Percentiles rank a stretch among this genome's conserved stretches.
Evolutionary conservation across 2,797 vertebrate species (phyloP).

Genomic region (Erethizon dorsatum): DNA sequence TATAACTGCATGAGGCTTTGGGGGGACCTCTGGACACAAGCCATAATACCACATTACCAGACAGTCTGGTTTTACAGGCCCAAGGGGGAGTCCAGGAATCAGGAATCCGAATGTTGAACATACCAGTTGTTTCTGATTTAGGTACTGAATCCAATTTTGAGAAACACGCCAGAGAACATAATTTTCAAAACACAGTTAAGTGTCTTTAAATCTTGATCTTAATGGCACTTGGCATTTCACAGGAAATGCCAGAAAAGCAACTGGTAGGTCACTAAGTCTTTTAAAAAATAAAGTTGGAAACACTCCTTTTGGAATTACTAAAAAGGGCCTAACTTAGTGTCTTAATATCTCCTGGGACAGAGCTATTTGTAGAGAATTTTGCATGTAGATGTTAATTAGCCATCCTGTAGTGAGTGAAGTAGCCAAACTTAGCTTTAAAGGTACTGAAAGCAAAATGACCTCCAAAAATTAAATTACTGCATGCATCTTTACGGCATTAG

Average conservation of each 20-base stretch:
- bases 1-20: background rate
- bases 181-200: background rate
- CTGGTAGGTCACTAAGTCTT: background rate
- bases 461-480: conserved; percentile 45
- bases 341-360: background rate
- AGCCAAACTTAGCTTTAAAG: conserved; percentile 46
- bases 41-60: background rate
- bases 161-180: background rate
- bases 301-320: background rate
- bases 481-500: background rate
- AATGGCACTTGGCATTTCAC: background rate
- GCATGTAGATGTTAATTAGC: background rate
- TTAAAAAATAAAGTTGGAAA: background rate
- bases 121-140: background rate
- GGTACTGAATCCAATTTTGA: background rate
- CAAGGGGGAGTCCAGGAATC: background rate
- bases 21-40: background rate
- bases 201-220: conserved; percentile 40
- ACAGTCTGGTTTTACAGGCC: background rate
- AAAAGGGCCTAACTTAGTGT: background rate
- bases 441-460: background rate
- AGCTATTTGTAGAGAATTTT: background rate
- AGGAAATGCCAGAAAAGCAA: conserved; percentile 18
- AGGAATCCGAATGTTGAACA: background rate
- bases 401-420: background rate